Evolutionary conservation across 2,888 invertebrate species (phyloP).

Genomic region (Saturnia pavonia): DNA sequence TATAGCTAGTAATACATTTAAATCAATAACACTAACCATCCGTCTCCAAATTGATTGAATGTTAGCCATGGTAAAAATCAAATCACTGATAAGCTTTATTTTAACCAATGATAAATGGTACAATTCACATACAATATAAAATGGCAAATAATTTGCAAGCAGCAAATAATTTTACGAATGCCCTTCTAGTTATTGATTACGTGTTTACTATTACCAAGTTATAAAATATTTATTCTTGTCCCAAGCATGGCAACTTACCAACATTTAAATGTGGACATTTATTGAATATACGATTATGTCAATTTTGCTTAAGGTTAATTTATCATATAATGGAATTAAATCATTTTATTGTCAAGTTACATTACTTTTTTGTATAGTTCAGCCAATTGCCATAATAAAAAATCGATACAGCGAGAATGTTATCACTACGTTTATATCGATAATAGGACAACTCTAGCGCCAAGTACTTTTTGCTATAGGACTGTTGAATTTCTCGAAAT

Average conservation of each 20-base stretch:
- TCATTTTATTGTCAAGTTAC: no score
- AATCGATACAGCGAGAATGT: no score
- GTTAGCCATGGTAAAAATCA: constrained; percentile 51
- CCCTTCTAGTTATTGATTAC: constrained; percentile 27
- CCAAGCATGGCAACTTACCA: not conserved
- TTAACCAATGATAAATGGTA: not conserved
- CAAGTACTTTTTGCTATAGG: constrained; percentile 57
- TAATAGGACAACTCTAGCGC: constrained; percentile 55
- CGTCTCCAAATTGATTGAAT: constrained; percentile 57
- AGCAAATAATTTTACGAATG: not conserved
- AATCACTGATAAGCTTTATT: constrained; percentile 6
- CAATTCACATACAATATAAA: not conserved
- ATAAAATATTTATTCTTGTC: constrained; percentile 25
- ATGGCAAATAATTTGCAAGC: not conserved
- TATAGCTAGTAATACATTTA: not conserved
- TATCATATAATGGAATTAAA: not conserved
- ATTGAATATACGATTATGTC: not conserved
- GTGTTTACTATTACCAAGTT: constrained; percentile 32
- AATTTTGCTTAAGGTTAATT: not conserved
- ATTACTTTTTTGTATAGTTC: no score
- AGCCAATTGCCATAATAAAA: no score
- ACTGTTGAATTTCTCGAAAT: constrained; percentile 57
- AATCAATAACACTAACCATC: constrained; percentile 55
- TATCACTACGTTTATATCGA: no score
- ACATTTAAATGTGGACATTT: not conserved